Conservation (phyloP, 2,113 vertebrate species). For the Anarrhichthys ocellatus region DNA sequence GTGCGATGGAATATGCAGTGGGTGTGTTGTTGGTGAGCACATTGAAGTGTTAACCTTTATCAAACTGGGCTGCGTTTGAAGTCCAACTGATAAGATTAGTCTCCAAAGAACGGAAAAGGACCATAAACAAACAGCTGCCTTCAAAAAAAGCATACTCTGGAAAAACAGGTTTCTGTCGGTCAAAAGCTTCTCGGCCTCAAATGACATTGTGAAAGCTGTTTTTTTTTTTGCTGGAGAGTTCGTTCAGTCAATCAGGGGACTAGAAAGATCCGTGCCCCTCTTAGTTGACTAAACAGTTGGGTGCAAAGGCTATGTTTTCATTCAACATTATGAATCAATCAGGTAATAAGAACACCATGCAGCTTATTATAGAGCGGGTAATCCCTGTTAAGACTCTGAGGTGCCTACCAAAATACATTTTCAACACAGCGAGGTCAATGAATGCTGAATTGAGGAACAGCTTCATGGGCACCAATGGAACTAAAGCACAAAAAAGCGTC, state of each 20-base stretch:
- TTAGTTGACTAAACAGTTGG: slow-evolving; percentile 28
- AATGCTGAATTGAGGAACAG: not conserved
- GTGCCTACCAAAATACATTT: slow-evolving; percentile 34
- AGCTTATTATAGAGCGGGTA: slow-evolving; percentile 24
- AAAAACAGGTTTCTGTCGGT: slow-evolving; percentile 25
- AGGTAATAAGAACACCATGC: slow-evolving; percentile 30
- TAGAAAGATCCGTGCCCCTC: slow-evolving; percentile 10
- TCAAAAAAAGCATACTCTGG: not conserved
- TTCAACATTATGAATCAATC: slow-evolving; percentile 58
- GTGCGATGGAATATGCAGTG: slow-evolving; percentile 35
- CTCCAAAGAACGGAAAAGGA: slow-evolving; percentile 44
- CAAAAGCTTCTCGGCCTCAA: not conserved
- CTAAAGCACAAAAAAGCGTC: slow-evolving; percentile 23
- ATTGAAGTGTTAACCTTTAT: slow-evolving; percentile 56
- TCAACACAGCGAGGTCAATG: slow-evolving; percentile 23
- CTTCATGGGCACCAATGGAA: slow-evolving; percentile 9
- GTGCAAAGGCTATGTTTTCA: slow-evolving; percentile 58
- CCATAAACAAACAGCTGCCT: slow-evolving; percentile 65
- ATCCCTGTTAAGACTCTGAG: not conserved
- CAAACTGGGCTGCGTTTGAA: slow-evolving; percentile 64
- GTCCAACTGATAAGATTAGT: slow-evolving; percentile 78
- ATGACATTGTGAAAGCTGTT: slow-evolving; percentile 1
- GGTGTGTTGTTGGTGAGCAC: slow-evolving; percentile 41
- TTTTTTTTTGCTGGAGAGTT: slow-evolving; percentile 2
- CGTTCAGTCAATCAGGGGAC: not conserved